Evolutionary conservation across 2,113 vertebrate genomes (phyloP).

Genomic region (Leptobrachium leishanense): DNA sequence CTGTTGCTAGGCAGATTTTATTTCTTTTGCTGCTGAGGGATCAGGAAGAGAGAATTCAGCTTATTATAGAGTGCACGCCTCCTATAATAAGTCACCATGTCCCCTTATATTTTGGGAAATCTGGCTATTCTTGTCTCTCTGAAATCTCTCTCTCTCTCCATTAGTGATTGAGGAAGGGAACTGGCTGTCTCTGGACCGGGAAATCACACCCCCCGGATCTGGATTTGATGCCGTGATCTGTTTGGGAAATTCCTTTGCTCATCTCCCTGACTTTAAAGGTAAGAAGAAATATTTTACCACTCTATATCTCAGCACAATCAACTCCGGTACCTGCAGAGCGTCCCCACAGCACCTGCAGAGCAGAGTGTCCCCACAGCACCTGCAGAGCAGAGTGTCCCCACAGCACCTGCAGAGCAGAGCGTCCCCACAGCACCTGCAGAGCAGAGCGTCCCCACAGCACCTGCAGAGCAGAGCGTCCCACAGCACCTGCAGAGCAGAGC

Average conservation of each 20-base stretch:
- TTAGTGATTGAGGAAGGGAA: slow-evolving; percentile 96
- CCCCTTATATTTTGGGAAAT: no score
- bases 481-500: no score
- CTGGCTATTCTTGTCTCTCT: no score
- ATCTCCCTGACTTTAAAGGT: slow-evolving; percentile 98
- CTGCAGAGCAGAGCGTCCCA: background rate
- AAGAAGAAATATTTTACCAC: slow-evolving; percentile 5
- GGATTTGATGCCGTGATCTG: slow-evolving; percentile 96
- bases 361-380: no score
- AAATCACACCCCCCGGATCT: slow-evolving; percentile 77
- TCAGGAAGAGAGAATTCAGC: no score
- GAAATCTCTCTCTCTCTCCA: background rate
- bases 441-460: background rate
- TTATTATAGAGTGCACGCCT: no score
- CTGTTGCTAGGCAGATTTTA: no score
- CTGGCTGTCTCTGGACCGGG: slow-evolving; percentile 86
- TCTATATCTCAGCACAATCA: background rate
- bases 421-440: background rate
- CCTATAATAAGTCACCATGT: no score
- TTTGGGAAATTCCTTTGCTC: slow-evolving; percentile 95
- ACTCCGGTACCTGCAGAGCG: no score
- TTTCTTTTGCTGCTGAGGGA: no score
- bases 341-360: no score
- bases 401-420: background rate
- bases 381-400: background rate